Base-by-base conservation (phyloP, 2,113 vertebrate species). In the Ceyx melanurus region DNA sequence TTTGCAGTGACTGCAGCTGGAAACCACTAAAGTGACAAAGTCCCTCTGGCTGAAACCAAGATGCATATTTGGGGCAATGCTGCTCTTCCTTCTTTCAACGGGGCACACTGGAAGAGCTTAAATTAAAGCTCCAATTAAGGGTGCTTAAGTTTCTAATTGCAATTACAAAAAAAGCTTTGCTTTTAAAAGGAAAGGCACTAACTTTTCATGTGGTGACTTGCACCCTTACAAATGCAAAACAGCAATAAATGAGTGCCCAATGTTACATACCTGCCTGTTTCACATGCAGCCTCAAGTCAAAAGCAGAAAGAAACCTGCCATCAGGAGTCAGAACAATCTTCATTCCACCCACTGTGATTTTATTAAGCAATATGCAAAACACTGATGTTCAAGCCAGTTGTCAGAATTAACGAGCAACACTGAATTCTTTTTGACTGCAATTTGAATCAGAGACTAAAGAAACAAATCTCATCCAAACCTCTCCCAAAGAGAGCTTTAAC, bases 341-440 rank as follows among this genome's bases (percentile, higher is more conserved):
- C 58, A 33, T 61, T 89, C 78, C 74, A 68, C 22, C 77, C 72
- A 40, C 78, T 35, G 31, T 2, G 10, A 72, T 73, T 89, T 65
- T 54, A 73, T 66, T 78, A 73, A 86, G 71, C 54, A 92, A 93
- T 46, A 89, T 53, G 79, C 40, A 87, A 92, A 93, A 74, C 46
- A 70, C 0, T 8, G 3, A 45, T 37, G 31, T 22, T 62, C 21
- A 58, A 89, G 29, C 50, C 54, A 87, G n/a, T 65, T 90, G 78
- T 48, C 37, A 35, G 13, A 87, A 72, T 33, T 75, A 4, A 13
- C 23, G 13, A 88, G 62, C 16, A 28, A 76, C 31, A 14, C 0
- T 22, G 62, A 84, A 82, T 37, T 61, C 37, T 77, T 80, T 71
- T 86, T 40, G n/a, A 72, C 7, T 65, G 33, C 1, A 6, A 40